Percentiles rank a stretch among this genome's conserved stretches.
These are phyloP conservation scores for Platygyra sinensis DNA, from an alignment of 64 coral and sea anemone species.

Conservation along the genomic window DNA sequence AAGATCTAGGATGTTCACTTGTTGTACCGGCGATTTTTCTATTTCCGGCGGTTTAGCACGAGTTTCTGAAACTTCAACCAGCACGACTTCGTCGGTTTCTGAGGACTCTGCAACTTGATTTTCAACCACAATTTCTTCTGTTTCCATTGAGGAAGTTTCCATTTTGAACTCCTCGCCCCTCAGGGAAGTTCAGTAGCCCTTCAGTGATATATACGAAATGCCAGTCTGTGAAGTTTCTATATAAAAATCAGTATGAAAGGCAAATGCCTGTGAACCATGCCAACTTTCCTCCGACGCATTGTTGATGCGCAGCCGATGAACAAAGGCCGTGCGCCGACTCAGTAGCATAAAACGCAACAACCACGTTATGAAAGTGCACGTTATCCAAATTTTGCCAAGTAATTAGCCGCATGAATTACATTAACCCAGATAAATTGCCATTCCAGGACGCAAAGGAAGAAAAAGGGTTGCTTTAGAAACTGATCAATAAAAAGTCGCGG, in stretches of 20 bases:
- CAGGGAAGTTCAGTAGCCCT: background rate
- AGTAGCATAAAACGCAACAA: background rate
- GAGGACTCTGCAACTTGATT: background rate
- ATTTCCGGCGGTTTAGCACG: slow-evolving; percentile 74
- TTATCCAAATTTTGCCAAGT: background rate
- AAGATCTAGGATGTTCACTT: slow-evolving; percentile 71
- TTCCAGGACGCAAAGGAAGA: background rate
- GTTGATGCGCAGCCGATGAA: slow-evolving; percentile 33
- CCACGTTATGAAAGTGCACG: background rate
- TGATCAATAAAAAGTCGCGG: background rate
- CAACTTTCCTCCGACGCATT: slow-evolving; percentile 24
- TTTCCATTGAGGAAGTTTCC: slow-evolving; percentile 45
- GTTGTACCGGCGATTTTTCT: slow-evolving; percentile 42
- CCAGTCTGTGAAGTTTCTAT: slow-evolving; percentile 9
- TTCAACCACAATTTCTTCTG: slow-evolving; percentile 20
- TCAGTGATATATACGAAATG: background rate
- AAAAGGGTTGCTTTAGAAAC: background rate
- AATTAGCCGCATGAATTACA: background rate
- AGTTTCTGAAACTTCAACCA: slow-evolving; percentile 64
- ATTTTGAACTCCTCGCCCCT: background rate
- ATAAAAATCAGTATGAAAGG: slow-evolving; percentile 2
- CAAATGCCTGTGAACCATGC: slow-evolving; percentile 18
- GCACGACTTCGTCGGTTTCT: slow-evolving; percentile 7
- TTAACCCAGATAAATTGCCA: background rate
- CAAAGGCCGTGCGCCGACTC: slow-evolving; percentile 43